Evolutionary conservation across 2,888 invertebrate species (phyloP), one percentile per base, ranked within the genome.

Genomic region (Carpatolechia fugitivella): DNA sequence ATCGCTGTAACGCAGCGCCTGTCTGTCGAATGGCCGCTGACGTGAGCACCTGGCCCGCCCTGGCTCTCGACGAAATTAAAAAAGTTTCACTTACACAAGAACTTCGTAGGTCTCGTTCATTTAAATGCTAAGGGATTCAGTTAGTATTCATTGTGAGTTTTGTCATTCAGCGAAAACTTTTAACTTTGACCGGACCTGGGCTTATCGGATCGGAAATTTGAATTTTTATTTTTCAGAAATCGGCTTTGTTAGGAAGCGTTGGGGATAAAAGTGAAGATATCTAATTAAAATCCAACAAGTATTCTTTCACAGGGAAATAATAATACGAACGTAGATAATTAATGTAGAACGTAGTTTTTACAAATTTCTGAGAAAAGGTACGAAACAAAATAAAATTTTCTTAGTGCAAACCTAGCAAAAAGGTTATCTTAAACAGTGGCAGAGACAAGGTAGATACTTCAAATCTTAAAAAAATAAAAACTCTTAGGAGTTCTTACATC

Each of bases 11-110:
- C 65, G 66, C 74, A 73, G 73, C 16, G 66, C 65, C 80, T 78
- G 82, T 82, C 82, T 76, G 78, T 80, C 78, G 80, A 81, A 84
- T 80, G 68, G 71, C 63, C 70, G 68, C 69, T 80, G 85, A 85
- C 82, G 80, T 78, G 74, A 73, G 74, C 88, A 88, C 87, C 88
- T 88, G 87, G 79, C 72, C 76, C n/a, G n/a, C n/a, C n/a, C n/a
- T n/a, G n/a, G 81, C 48, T 81, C 78, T 69, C 80, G 76, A 73
- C 83, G 78, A 88, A 88, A 89, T 89, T 89, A 89, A 88, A 88
- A 89, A 89, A 89, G 85, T 89, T 87, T 80, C 72, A 72, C 74
- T 74, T 74, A 82, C 80, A 79, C 74, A 73, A 73, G 70, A 79
- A 78, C 73, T 81, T 78, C 64, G 70, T 65, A 79, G 78, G 75